Base-by-base conservation (phyloP, 2,797 vertebrate species). In the Antrozous pallidus region DNA sequence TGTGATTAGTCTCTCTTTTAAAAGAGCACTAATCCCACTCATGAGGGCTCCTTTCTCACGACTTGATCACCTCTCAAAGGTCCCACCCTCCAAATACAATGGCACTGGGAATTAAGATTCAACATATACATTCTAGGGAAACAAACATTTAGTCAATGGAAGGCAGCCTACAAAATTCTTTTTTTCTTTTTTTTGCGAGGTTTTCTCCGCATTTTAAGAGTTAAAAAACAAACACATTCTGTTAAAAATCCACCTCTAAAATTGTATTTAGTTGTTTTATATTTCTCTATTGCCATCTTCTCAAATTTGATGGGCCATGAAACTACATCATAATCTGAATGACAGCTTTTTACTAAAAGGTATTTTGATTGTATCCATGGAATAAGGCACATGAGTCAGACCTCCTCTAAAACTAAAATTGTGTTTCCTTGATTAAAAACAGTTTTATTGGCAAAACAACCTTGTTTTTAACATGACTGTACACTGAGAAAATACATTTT, bases 191-290 rank as follows among this genome's bases (percentile, higher is more conserved):
- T 42, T 42, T 42, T 42, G 42, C 42, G 42, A 42, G 28, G 11
- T 92, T 92, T 83, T 78, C 38, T 82, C 13, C 61, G 56, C 58
- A 58, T 42, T 51, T 10, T 73, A 45, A 70, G 40, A 36, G 3
- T 83, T 58, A 67, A 88, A 83, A 31, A 75, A 49, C 17, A 89
- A 51, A 69, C 18, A 78, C n/a, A 63, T 45, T 61, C 33, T 84
- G n/a, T 54, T 90, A 75, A 90, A 90, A 88, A 95, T 91, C 18
- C 73, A 73, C 63, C 85, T 45, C 47, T 95, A 86, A 81, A 96
- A 45, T 94, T 63, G 63, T 58, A 58, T 56, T 74, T 65, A 87
- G 20, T 28, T 86, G 3, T 81, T 70, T 75, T 6, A 22, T 38
- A 49, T 67, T 45, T 47, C 31, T 47, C 11, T 88, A 51, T 33